Percentiles rank a stretch among this genome's conserved stretches.
Conservation (phyloP, 2,797 vertebrate species). For the Poeciliopsis paucimaculata region DNA sequence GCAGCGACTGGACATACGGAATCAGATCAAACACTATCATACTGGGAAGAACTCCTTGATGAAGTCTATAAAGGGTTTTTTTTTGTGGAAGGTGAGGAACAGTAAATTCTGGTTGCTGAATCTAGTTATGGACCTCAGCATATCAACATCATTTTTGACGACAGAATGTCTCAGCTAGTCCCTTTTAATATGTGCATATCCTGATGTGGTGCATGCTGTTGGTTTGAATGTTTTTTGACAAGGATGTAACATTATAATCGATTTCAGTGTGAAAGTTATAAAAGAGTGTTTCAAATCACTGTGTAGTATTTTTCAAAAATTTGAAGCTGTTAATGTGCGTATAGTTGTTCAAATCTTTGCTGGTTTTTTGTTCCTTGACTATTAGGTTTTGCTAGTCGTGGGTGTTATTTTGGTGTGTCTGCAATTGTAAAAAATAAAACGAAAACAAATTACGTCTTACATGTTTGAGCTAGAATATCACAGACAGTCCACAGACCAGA, state of each 20-base stretch:
- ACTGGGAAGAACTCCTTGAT: too few species aligned
- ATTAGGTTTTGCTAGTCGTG: neutral
- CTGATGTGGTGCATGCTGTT: too few species aligned
- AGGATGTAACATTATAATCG: neutral
- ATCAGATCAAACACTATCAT: too few species aligned
- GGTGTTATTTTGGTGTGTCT: neutral
- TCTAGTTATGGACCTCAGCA: too few species aligned
- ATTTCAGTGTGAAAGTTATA: neutral
- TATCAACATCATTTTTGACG: too few species aligned
- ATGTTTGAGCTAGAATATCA: neutral
- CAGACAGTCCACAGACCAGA: neutral
- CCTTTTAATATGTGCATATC: too few species aligned
- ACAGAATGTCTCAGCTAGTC: too few species aligned
- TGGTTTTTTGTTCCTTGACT: neutral
- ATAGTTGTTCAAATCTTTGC: neutral
- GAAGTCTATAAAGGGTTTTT: too few species aligned
- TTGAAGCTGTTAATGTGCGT: neutral
- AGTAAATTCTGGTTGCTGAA: too few species aligned
- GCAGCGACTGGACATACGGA: too few species aligned
- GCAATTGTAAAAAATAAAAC: neutral
- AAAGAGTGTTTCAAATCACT: neutral
- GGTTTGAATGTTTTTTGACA: neutral
- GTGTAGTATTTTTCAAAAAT: neutral
- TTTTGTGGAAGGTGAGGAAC: too few species aligned
- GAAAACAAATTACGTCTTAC: neutral